Evolutionary conservation across 2,888 invertebrate genomes (phyloP).

Genomic region (Caenorhabditis afra): DNA sequence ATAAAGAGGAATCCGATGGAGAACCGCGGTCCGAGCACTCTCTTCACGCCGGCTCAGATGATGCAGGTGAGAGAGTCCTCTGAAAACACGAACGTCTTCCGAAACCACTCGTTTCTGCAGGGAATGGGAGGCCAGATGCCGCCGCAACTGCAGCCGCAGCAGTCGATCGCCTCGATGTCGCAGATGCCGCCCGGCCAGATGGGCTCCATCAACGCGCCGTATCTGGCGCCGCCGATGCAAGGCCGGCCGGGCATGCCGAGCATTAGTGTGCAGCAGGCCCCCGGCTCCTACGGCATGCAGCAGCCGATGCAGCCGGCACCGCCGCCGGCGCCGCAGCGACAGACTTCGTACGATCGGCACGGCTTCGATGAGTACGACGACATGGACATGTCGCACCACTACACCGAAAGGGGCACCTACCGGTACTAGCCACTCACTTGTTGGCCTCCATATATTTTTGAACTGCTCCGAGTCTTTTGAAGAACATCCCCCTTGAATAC

Average conservation of each 20-base stretch:
- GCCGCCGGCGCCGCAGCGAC: constrained; percentile 42
- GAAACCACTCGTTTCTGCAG: constrained; percentile 24
- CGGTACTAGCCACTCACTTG: constrained; percentile 48
- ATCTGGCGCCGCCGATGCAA: constrained; percentile 57
- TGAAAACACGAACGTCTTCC: neutral
- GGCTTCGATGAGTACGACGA: constrained; percentile 78
- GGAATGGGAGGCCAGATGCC: constrained; percentile 52
- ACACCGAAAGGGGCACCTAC: constrained; percentile 63
- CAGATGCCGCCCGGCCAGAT: constrained; percentile 53
- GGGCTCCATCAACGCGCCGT: constrained; percentile 46
- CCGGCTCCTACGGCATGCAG: constrained; percentile 39
- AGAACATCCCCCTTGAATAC: constrained; percentile 38
- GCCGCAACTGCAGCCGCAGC: constrained; percentile 52
- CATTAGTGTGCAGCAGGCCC: constrained; percentile 58
- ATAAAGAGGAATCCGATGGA: constrained; percentile 77
- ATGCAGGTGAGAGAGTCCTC: constrained; percentile 69
- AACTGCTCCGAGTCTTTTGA: constrained; percentile 43
- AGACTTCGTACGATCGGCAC: constrained; percentile 64
- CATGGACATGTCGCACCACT: constrained; percentile 67
- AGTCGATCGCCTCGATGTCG: constrained; percentile 61
- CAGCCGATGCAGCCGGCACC: constrained; percentile 25
- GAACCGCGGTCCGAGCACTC: constrained; percentile 75
- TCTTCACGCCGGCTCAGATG: constrained; percentile 78
- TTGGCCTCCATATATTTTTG: constrained; percentile 42
- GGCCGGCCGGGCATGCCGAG: constrained; percentile 48